Percentiles rank a stretch among this genome's conserved stretches.
These are phyloP conservation scores for Anastrepha ludens DNA, from an alignment of 1,140 invertebrate species.

Conservation along the genomic window DNA sequence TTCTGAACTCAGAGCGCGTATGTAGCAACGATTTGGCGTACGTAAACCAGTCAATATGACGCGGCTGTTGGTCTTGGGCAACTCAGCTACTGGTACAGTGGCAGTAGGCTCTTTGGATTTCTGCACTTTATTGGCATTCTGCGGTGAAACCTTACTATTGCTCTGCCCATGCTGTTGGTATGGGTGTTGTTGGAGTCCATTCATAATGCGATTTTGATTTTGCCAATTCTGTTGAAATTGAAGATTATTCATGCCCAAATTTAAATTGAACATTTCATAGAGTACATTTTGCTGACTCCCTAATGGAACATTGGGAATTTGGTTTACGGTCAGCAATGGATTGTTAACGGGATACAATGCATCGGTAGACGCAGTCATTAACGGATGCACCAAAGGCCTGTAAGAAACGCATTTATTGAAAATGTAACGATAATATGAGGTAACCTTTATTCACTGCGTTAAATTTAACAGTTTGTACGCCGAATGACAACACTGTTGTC, in stretches of 20 bases:
- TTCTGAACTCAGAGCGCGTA: constrained; percentile 59
- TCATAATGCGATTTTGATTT: neutral
- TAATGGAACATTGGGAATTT: neutral
- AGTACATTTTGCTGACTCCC: neutral
- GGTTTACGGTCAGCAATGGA: neutral
- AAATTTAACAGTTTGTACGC: neutral
- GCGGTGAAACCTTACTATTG: neutral
- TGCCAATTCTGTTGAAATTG: neutral
- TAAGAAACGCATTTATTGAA: neutral
- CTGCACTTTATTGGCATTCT: neutral
- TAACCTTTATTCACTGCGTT: too few species aligned
- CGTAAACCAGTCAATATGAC: constrained; percentile 57
- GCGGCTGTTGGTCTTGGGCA: constrained; percentile 13
- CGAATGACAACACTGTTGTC: too few species aligned
- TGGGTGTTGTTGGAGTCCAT: neutral
- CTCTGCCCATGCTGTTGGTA: neutral
- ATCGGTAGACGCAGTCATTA: neutral
- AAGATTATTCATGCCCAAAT: neutral
- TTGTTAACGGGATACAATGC: neutral
- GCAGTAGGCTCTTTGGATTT: neutral
- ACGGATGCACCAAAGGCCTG: neutral
- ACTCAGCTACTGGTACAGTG: neutral
- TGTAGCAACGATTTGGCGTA: constrained; percentile 63
- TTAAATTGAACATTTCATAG: neutral
- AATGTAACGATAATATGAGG: neutral